Percentiles rank a stretch among this genome's conserved stretches.
phyloP scores from a whole-genome alignment of 2,888 invertebrate genomes.

The Julus scandinavius region DNA sequence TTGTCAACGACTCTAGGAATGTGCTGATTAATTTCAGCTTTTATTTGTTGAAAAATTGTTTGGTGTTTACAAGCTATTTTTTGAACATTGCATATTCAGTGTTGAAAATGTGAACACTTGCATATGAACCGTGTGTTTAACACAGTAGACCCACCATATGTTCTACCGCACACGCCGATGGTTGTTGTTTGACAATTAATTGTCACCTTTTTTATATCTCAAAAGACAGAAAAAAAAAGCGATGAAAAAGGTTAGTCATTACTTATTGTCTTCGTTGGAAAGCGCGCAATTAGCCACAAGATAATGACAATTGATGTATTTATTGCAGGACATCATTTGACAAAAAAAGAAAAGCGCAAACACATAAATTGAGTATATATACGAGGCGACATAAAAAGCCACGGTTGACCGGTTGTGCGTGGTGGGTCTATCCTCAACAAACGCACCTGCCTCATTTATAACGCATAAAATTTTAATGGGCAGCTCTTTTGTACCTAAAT shows the following conservation, averaged over 20 bases:
- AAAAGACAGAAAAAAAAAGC: neutral
- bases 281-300: neutral
- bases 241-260: neutral
- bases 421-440: neutral
- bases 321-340: constrained; percentile 6
- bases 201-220: neutral
- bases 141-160: no score
- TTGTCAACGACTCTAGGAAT: no score
- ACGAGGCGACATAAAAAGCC: neutral
- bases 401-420: neutral
- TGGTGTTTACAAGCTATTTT: no score
- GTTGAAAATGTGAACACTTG: no score
- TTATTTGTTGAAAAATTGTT: no score
- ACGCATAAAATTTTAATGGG: constrained; percentile 6
- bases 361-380: neutral
- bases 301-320: constrained; percentile 25
- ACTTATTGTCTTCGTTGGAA: neutral
- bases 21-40: no score
- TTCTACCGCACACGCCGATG: neutral
- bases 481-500: constrained; percentile 25
- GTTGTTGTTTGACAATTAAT: neutral
- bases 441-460: constrained; percentile 26
- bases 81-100: no score
- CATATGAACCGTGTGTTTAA: no score
- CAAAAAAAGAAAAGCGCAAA: neutral